Percentiles rank a stretch among this genome's conserved stretches.
Conservation (phyloP, 1,140 invertebrate genomes). For the Globodera rostochiensis region DNA sequence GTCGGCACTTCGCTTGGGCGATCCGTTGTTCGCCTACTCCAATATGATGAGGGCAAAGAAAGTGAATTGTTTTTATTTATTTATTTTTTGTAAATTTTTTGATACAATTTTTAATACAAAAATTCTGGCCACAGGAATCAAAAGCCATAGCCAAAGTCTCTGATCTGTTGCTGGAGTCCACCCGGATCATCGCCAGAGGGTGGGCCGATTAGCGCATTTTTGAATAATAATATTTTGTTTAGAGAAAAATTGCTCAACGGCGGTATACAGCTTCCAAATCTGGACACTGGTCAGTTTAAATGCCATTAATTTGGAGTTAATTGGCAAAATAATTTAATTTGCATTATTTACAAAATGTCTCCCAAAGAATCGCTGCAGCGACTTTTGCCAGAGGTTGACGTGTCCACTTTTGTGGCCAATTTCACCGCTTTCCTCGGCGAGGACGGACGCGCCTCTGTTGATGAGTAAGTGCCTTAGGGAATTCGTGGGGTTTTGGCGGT, state of each 20-base stretch:
- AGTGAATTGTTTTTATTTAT: background rate
- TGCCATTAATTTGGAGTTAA: background rate
- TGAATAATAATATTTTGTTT: background rate
- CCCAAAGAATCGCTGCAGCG: conserved; percentile 5
- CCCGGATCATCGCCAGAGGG: conserved; percentile 48
- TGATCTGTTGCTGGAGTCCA: conserved; percentile 53
- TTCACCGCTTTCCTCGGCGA: conserved; percentile 56
- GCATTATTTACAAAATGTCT: background rate
- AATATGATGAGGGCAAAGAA: conserved; percentile 15
- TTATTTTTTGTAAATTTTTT: background rate
- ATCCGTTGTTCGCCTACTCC: conserved; percentile 54
- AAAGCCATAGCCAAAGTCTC: conserved; percentile 44
- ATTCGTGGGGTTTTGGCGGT: background rate
- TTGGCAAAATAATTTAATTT: background rate
- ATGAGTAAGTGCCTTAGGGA: conserved; percentile 21
- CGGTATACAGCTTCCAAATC: conserved; percentile 27
- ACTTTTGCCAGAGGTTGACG: conserved; percentile 38
- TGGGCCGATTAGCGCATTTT: conserved; percentile 2
- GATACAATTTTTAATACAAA: conserved; percentile 13
- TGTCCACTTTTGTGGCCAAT: conserved; percentile 46
- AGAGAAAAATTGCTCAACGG: conserved; percentile 47
- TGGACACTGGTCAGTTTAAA: conserved; percentile 21
- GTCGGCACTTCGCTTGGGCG: conserved; percentile 40
- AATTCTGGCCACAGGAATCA: conserved; percentile 53
- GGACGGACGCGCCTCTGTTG: conserved; percentile 45